These are phyloP conservation scores for Babyrousa celebensis DNA, from an alignment of 2,797 vertebrate genomes.

Conservation along the genomic window DNA sequence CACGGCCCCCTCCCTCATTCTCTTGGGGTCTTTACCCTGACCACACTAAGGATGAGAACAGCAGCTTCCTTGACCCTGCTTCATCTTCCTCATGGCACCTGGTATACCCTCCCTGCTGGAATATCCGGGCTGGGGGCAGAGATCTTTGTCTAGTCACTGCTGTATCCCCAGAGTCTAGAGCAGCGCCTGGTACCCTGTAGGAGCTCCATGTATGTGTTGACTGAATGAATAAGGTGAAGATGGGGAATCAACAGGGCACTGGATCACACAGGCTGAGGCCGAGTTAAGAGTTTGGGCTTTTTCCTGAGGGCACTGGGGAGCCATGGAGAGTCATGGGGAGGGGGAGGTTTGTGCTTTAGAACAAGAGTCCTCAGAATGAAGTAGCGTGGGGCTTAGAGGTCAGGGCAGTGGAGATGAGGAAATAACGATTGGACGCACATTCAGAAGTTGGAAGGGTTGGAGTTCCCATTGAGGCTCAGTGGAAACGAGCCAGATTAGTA, in stretches of 20 bases:
- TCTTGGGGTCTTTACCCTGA: neutral
- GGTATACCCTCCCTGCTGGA: neutral
- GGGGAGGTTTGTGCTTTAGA: neutral
- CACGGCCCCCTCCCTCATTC: neutral
- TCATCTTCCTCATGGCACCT: neutral
- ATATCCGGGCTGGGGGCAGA: neutral
- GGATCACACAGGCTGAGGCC: neutral
- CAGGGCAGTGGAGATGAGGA: neutral
- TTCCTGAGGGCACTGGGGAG: neutral
- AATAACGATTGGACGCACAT: neutral
- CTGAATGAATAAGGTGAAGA: neutral
- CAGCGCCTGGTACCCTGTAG: neutral
- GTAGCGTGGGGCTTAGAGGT: neutral
- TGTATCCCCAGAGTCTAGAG: neutral
- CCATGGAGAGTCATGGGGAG: neutral
- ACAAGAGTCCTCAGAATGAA: neutral
- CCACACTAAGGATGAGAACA: neutral
- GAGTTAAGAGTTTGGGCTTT: neutral
- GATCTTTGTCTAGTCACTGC: neutral
- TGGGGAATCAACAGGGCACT: neutral
- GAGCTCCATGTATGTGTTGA: neutral
- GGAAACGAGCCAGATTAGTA: too few relatives aligned
- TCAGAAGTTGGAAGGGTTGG: neutral
- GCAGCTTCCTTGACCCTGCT: neutral
- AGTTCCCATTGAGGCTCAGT: too few relatives aligned